Evolutionary conservation across 2,888 invertebrate genomes (phyloP).

Genomic region (Drosophila neutralis): DNA sequence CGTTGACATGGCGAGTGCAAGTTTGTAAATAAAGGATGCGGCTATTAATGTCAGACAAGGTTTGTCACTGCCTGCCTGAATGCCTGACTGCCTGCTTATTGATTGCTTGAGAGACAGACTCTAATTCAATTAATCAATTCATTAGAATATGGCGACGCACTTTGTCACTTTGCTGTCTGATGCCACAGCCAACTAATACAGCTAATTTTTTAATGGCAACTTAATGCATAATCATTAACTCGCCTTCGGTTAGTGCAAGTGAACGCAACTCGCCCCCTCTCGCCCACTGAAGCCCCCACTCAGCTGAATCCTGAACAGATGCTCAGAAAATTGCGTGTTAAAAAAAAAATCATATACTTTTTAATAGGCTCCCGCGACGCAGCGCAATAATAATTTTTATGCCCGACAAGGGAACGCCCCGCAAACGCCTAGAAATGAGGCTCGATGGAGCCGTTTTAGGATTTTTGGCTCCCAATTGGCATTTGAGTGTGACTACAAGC

Average conservation of each 20-base stretch:
- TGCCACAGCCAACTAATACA: conserved; percentile 64
- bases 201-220: conserved; percentile 74
- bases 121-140: conserved; percentile 78
- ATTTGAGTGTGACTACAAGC: conserved; percentile 24
- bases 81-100: conserved; percentile 27
- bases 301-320: conserved; percentile 7
- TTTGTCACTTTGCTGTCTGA: conserved; percentile 28
- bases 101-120: conserved; percentile 27
- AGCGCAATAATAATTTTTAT: conserved; percentile 62
- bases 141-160: conserved; percentile 56
- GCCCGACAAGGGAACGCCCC: conserved; percentile 43
- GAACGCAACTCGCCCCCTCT: neutral
- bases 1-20: conserved; percentile 35
- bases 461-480: conserved; percentile 31
- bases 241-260: conserved; percentile 31
- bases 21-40: conserved; percentile 34
- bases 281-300: neutral
- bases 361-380: conserved; percentile 63
- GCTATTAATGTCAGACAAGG: conserved; percentile 47
- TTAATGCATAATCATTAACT: conserved; percentile 74
- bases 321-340: conserved; percentile 45
- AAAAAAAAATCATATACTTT: conserved; percentile 59
- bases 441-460: conserved; percentile 43
- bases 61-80: conserved; percentile 1
- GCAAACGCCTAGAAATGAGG: conserved; percentile 38